phyloP scores from a whole-genome alignment of 2,888 invertebrate genomes.

The Pseudolycoriella hygida region DNA sequence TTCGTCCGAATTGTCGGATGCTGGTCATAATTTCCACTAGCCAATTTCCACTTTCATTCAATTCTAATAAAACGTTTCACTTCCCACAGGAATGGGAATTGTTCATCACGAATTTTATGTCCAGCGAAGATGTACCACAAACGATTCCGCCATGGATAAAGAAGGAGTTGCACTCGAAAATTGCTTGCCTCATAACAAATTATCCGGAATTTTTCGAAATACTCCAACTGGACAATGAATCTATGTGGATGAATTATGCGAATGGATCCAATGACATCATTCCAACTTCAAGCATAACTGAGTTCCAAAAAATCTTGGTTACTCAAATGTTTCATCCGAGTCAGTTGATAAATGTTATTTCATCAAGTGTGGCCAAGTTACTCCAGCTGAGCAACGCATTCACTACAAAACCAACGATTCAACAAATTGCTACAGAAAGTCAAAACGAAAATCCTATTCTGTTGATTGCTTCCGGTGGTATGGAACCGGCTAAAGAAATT shows the following conservation, averaged over 20 bases:
- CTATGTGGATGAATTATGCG: constrained; percentile 22
- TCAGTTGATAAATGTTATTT: constrained; percentile 57
- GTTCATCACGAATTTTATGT: constrained; percentile 26
- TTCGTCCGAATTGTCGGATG: too few relatives aligned
- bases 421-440: constrained; percentile 23
- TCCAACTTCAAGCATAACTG: constrained; percentile 37
- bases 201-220: constrained; percentile 18
- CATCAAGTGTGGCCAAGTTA: constrained; percentile 46
- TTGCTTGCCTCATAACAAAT: constrained; percentile 19
- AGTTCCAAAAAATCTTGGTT: constrained; percentile 67
- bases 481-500: constrained; percentile 77
- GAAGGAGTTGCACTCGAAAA: constrained; percentile 20
- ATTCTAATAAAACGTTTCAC: background rate
- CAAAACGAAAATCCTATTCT: constrained; percentile 50
- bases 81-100: constrained; percentile 29
- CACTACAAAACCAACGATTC: constrained; percentile 21
- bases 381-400: constrained; percentile 34
- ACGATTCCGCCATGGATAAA: constrained; percentile 21
- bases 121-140: constrained; percentile 14
- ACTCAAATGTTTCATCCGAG: constrained; percentile 73
- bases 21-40: too few relatives aligned
- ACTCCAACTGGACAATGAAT: constrained; percentile 22
- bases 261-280: constrained; percentile 20
- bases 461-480: constrained; percentile 71
- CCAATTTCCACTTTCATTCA: background rate